Evolutionary conservation across 1,140 invertebrate species (phyloP), one percentile per base, ranked within the genome.

Genomic region (Rhyzopertha dominica): DNA sequence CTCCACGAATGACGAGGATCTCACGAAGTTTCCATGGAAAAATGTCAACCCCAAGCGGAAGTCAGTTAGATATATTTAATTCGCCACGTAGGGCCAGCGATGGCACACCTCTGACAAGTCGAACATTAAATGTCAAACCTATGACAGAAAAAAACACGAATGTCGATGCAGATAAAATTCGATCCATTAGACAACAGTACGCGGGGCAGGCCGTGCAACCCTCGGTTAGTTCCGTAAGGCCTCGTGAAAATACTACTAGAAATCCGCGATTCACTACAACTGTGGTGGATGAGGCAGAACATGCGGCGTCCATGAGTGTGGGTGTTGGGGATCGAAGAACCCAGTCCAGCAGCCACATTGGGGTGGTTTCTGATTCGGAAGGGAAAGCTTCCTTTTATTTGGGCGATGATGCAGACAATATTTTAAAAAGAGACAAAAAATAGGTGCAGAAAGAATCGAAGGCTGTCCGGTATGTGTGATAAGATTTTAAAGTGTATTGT

Each of bases 21-120:
- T 63, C 72, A 16, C 68, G 62, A 38, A 72, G 70, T 56, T 72
- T 71, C 53, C 67, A 72, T 43, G 68, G 63, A 20, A 67, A 73
- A 64, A 45, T 55, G 52, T n/a, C 31, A n/a, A n/a, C 47, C 12
- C 47, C 42, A 9, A 53, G 31, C 41, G 47, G 28, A 24, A 54
- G 43, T 35, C 41, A 45, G 20, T 25, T 54, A 38, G 54, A 59
- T 44, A 49, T 54, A 39, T 19, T 38, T 10, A 45, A 20, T 12
- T 43, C 42, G 14, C 50, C 41, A 3, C 49, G 66, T 34, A 54
- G 66, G 48, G 64, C 62, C 10, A 69, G 65, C 40, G 66, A 66
- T 45, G 54, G 37, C 8, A 29, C 53, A 7, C 39, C 47, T 1
- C 32, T 48, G n/a, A 42, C 34, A 16, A 47, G 43, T 19, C 35